These are phyloP conservation scores for Ictidomys tridecemlineatus DNA, from an alignment of 2,113 vertebrate species.

Conservation along the genomic window DNA sequence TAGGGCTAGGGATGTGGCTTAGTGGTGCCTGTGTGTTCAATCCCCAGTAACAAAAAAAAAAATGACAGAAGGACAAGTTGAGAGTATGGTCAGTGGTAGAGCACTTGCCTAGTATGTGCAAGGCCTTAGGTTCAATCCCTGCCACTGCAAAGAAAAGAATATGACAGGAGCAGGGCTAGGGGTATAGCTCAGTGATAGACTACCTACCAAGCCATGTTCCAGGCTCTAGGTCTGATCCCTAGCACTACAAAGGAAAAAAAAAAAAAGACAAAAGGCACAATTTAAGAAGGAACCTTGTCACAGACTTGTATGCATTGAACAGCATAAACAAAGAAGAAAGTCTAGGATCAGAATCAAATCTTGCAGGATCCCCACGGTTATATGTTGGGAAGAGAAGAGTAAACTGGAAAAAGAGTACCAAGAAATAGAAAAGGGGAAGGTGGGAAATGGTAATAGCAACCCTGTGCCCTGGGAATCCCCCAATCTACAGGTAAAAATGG, in stretches of 20 bases:
- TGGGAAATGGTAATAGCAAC: neutral
- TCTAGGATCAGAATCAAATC: neutral
- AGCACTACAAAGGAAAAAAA: neutral
- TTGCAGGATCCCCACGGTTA: neutral
- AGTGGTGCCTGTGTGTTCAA: too few species aligned
- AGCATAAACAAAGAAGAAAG: slow-evolving; percentile 10
- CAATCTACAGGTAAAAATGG: neutral
- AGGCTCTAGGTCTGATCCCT: neutral
- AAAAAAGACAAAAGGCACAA: neutral
- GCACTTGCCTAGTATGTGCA: too few species aligned
- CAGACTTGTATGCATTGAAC: neutral
- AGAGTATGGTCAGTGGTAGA: too few species aligned
- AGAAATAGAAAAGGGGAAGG: neutral
- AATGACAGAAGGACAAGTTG: neutral
- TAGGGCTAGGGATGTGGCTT: too few species aligned
- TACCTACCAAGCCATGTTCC: neutral
- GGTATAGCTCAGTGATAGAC: neutral
- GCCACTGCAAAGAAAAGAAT: too few species aligned
- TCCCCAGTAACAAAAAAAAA: too few species aligned
- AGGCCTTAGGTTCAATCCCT: too few species aligned
- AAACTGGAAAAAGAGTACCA: neutral
- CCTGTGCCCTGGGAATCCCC: neutral
- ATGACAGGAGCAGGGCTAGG: neutral
- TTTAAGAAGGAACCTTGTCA: neutral
- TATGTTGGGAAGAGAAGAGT: neutral